Conservation (phyloP, 2,797 vertebrate species). For the Bovichtus variegatus region DNA sequence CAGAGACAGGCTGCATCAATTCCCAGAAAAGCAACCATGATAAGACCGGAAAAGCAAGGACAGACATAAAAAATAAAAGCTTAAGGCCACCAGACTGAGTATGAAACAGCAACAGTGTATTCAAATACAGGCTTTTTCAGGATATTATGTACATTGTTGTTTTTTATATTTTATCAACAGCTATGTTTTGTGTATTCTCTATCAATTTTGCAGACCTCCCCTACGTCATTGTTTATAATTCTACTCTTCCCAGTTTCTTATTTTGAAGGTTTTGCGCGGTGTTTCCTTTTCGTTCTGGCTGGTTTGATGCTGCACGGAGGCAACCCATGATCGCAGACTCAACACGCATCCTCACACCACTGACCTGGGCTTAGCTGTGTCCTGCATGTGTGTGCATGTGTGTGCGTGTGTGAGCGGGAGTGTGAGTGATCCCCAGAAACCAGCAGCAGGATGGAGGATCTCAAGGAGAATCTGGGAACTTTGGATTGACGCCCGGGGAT, state of each 20-base stretch:
- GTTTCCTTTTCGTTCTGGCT: constrained; percentile 40
- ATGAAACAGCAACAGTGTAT: fast-evolving
- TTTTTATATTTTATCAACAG: background rate
- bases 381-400: constrained; percentile 80
- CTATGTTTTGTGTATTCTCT: fast-evolving
- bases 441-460: constrained; percentile 85
- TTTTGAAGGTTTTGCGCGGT: constrained; percentile 26
- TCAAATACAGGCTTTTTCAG: fast-evolving
- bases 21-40: background rate
- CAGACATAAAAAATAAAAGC: constrained; percentile 55
- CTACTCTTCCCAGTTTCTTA: constrained; percentile 11
- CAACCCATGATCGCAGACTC: constrained; percentile 80
- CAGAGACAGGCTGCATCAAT: constrained; percentile 54
- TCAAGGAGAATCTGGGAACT: constrained; percentile 87
- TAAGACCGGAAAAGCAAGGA: constrained; percentile 32
- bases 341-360: constrained; percentile 81
- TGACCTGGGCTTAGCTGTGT: constrained; percentile 78
- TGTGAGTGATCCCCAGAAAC: constrained; percentile 82
- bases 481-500: constrained; percentile 86
- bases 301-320: constrained; percentile 68
- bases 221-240: fast-evolving
- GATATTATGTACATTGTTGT: fast-evolving
- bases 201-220: fast-evolving
- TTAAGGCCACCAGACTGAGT: fast-evolving
- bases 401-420: constrained; percentile 75